phyloP scores from a whole-genome alignment of 35 echinoderm and acorn worm species.

The Ophioderma brevispina region DNA sequence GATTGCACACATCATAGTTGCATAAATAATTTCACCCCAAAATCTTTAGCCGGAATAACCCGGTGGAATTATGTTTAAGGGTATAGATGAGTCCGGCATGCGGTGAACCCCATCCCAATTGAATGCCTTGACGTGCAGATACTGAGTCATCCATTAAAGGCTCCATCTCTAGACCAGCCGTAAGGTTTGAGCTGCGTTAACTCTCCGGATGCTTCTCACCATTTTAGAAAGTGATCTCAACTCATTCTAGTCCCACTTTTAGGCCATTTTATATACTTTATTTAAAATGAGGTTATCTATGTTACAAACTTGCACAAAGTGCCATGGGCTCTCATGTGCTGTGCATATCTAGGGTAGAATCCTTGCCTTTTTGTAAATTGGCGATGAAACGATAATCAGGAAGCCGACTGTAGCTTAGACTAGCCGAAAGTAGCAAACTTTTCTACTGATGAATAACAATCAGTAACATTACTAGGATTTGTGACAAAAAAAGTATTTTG shows the following conservation, averaged over 20 bases:
- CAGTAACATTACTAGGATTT: no score
- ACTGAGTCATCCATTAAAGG: constrained; percentile 8
- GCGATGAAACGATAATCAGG: neutral
- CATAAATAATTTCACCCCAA: no score
- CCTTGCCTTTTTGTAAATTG: neutral
- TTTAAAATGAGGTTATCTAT: neutral
- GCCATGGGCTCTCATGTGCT: neutral
- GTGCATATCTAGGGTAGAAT: neutral
- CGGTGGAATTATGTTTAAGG: no score
- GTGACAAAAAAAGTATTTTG: no score
- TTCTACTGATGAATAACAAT: no score
- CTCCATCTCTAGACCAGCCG: neutral
- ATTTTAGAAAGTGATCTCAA: constrained; percentile 14
- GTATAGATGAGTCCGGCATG: neutral
- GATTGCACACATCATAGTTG: no score
- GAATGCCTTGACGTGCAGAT: neutral
- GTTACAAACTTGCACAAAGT: neutral
- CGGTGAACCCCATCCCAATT: constrained; percentile 8
- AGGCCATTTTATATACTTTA: neutral
- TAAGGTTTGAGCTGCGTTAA: neutral
- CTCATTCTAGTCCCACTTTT: neutral
- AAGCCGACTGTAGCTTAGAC: neutral
- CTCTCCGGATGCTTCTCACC: neutral
- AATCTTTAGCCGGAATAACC: no score
- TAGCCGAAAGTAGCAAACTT: neutral